Evolutionary conservation across 2,113 vertebrate species (phyloP).

Genomic region (Riparia riparia): DNA sequence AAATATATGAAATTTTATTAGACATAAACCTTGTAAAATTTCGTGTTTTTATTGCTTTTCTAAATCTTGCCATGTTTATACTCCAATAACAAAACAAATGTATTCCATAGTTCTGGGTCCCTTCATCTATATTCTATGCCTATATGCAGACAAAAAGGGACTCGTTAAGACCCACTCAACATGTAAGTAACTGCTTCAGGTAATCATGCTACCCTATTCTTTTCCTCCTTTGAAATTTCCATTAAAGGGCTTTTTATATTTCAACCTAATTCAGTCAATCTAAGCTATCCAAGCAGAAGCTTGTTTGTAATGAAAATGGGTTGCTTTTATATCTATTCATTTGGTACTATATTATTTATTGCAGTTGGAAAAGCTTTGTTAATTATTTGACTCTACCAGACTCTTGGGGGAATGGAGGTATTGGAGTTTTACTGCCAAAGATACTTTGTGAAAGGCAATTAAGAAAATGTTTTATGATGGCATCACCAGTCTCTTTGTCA

Average conservation of each 20-base stretch:
- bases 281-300: conserved; percentile 2
- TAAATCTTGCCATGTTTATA: not conserved
- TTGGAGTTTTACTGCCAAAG: not conserved
- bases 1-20: not conserved
- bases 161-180: not conserved
- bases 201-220: not conserved
- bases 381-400: not conserved
- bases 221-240: not conserved
- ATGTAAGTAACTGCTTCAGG: not conserved
- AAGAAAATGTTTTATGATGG: conserved; percentile 1
- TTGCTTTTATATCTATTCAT: not conserved
- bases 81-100: not conserved
- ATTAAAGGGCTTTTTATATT: not conserved
- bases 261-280: not conserved
- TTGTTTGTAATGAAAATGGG: conserved; percentile 14
- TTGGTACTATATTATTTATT: conserved; percentile 8
- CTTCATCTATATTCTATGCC: not conserved
- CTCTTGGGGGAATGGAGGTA: not conserved
- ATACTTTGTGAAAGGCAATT: conserved; percentile 2
- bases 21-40: not conserved
- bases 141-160: not conserved
- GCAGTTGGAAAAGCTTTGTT: conserved; percentile 32
- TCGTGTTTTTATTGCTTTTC: not conserved
- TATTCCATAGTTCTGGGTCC: not conserved
- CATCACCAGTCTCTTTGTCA: not conserved